phyloP scores from a whole-genome alignment of 2,888 invertebrate genomes.

The Lacanobia oleracea region DNA sequence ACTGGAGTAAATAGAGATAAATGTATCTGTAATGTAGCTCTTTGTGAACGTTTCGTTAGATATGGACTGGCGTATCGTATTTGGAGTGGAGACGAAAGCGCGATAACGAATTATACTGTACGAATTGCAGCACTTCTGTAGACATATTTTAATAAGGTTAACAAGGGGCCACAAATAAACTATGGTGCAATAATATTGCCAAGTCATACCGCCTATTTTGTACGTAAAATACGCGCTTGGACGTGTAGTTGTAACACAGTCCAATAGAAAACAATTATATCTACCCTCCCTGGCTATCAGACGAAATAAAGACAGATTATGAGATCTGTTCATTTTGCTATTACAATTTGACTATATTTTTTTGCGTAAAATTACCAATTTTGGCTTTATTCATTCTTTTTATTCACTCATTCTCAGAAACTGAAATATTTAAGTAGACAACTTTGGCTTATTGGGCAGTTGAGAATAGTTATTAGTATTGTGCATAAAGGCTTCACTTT shows the following conservation, averaged over 20 bases:
- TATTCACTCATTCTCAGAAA: too few relatives aligned
- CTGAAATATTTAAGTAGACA: too few relatives aligned
- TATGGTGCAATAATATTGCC: neutral
- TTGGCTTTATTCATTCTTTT: too few relatives aligned
- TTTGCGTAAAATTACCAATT: too few relatives aligned
- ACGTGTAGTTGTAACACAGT: too few relatives aligned
- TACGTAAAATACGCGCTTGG: neutral
- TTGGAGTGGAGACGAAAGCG: constrained; percentile 19
- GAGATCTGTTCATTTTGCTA: too few relatives aligned
- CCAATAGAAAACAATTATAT: too few relatives aligned
- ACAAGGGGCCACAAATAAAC: neutral
- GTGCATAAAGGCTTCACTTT: too few relatives aligned
- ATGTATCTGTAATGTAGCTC: constrained; percentile 17
- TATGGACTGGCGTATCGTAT: constrained; percentile 22
- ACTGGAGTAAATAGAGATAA: constrained; percentile 56
- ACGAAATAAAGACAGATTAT: too few relatives aligned
- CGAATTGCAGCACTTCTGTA: neutral
- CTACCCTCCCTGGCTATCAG: neutral
- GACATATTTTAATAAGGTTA: neutral
- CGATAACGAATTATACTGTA: constrained; percentile 34
- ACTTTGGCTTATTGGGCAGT: too few relatives aligned
- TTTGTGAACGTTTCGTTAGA: constrained; percentile 19
- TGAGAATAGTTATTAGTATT: too few relatives aligned
- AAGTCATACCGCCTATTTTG: neutral
- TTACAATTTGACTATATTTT: too few relatives aligned